A percentile compares a stretch with the other conserved stretches of the same genome.
Evolutionary conservation across 2,113 vertebrate species (phyloP).

Genomic region (Martes martes): DNA sequence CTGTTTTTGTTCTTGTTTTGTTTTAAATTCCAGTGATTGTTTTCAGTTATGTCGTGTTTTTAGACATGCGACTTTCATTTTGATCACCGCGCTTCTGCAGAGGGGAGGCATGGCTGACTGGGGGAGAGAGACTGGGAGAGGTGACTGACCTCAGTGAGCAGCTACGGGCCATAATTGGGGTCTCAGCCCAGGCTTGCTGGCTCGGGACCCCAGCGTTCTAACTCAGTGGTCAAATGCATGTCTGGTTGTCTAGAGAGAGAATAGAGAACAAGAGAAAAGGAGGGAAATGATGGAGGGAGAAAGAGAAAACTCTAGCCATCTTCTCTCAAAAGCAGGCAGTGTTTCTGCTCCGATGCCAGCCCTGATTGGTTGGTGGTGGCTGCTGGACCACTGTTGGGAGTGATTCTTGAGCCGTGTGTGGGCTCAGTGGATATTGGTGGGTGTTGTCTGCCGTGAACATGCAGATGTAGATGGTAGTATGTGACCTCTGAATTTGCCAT

Average conservation of each 20-base stretch:
- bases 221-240: not conserved
- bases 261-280: not conserved
- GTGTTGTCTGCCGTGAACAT: not conserved
- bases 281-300: not conserved
- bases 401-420: not conserved
- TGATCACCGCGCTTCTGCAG: not conserved
- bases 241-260: not conserved
- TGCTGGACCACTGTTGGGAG: not conserved
- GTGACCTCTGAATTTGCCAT: not conserved
- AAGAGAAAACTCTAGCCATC: not conserved
- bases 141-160: not conserved
- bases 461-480: not conserved
- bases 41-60: constrained; percentile 51
- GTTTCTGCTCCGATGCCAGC: not conserved
- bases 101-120: not conserved
- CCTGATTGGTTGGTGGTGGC: not conserved
- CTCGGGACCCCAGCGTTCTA: not conserved
- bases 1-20: constrained; percentile 64
- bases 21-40: constrained; percentile 67
- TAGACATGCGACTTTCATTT: constrained; percentile 31
- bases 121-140: not conserved
- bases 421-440: not conserved
- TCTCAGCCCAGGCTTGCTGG: not conserved
- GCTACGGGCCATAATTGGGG: fast-evolving
- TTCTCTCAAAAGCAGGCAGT: not conserved